Conservation (phyloP, 2,113 vertebrate species). For the Hystrix cristata region DNA sequence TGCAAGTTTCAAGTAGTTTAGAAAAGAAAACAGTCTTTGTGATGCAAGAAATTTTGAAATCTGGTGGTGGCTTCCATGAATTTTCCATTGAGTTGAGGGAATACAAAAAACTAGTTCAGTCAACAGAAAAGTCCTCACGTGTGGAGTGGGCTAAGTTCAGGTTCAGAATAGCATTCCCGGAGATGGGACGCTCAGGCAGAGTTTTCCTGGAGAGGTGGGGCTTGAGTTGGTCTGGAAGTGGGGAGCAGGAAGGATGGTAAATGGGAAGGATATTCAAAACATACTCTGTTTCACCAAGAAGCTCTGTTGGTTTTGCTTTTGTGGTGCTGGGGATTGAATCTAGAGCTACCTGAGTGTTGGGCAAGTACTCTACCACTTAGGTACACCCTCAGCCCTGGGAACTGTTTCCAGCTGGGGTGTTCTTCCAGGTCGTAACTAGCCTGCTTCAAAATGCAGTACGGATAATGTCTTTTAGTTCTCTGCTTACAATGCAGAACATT, state of each 20-base stretch:
- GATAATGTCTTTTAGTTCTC: not conserved
- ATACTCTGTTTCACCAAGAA: not conserved
- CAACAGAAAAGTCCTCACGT: not conserved
- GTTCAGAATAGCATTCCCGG: not conserved
- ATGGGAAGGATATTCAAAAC: not conserved
- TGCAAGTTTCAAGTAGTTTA: slow-evolving; percentile 51
- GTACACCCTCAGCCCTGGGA: not conserved
- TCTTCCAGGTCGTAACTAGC: not conserved
- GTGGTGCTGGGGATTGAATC: not conserved
- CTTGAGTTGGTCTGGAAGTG: not conserved
- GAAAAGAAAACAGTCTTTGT: not conserved
- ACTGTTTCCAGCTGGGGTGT: not conserved
- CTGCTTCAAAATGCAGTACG: not conserved
- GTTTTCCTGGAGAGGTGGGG: not conserved
- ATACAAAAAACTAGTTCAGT: slow-evolving; percentile 3
- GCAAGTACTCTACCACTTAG: not conserved
- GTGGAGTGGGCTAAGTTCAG: not conserved
- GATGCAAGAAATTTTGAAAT: not conserved
- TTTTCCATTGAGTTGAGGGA: slow-evolving; percentile 7
- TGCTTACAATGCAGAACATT: not conserved
- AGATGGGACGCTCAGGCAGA: not conserved
- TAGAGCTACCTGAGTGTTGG: not conserved
- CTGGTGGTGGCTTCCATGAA: not conserved
- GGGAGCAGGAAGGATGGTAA: not conserved
- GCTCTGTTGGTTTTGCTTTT: not conserved